Base-by-base conservation (phyloP, 2,113 vertebrate species). In the Motacilla tschutschensis region DNA sequence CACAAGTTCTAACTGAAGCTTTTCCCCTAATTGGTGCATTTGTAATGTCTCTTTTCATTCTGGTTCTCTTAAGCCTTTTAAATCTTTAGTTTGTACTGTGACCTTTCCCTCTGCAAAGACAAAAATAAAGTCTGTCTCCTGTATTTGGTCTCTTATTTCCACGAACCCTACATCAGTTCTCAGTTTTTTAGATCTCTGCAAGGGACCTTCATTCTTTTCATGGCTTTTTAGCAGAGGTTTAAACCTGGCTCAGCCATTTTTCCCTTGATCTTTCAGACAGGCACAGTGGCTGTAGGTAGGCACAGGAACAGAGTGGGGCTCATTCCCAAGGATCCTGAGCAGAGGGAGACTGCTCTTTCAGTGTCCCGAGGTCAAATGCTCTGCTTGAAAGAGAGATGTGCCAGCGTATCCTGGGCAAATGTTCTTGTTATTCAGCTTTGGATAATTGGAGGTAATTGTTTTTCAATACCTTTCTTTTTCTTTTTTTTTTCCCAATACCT, bases 41-140 rank as follows among this genome's bases (percentile, higher is more conserved):
- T 74, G 43, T 87, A 54, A 51, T 36, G 59, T 54, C 75, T 78
- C 77, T 58, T 58, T 79, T 91, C 65, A 69, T 72, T 81, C 58
- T 69, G 20, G 2, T 79, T 91, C 50, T 89, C 28, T 59, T 50
- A 38, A 14, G 50, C 38, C 51, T 84, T 83, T 88, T 69, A 79
- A 72, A 70, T 81, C 40, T 85, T 44, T 46, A 43, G 81, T 75
- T 72, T 65, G 47, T 76, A 58, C 46, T 17, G 3, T 76, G 75
- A 90, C 89, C 78, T 88, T 92, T 88, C 43, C 15, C 12, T 70
- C 44, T 90, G 40, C 64, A 86, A 71, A 58, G 75, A 84, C 67
- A 58, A 62, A 75, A 89, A 67, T 64, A 67, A 86, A 89, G 50
- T 17, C 31, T 84, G 36, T 80, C 44, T 91, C 14, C 21, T 76